Base-by-base conservation (phyloP, 2,888 invertebrate species). In the Prenolepis imparis region DNA sequence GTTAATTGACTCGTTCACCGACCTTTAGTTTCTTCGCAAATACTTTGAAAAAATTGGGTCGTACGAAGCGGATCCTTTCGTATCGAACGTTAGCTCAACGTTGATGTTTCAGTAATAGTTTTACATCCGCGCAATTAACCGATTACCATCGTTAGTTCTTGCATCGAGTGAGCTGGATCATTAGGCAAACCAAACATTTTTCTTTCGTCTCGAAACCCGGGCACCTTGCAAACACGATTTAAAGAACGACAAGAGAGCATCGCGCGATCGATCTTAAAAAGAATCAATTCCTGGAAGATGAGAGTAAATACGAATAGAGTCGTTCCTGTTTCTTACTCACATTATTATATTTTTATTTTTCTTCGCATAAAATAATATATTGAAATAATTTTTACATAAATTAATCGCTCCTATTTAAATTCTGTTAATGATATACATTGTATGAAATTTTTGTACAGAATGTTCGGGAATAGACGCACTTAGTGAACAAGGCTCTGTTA, bases 111-210 rank as follows among this genome's bases (percentile, higher is more conserved):
- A 3, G 0, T 64, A 48, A 44, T 74, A 64, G 36, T 21, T 74
- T 74, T 61, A 32, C 32, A 44, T 36, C 15, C 15, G 21, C 36
- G 24, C 41, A 18, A 36, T 70, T 72, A 72, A 72, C 9, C 21
- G 32, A 74, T 74, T 44, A 63, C 21, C 63, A 61, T 41, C 15
- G 32, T n/a, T 28, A n/a, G 41, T 41, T n/a, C 32, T 74, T 28
- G 44, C 44, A n/a, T 28, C 64, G 21, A 85, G 74, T 70, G 85
- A 85, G 81, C 74, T 52, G 15, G 59, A 77, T 84, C 88, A 75
- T 87, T 87, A 88, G 72, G 83, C 82, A 83, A 41, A 9, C 52
- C 67, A 86, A 88, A 86, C 80, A 88, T 86, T 88, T 88, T 86
- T 88, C 70, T 86, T 74, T 64, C 67, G 85, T 80, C 74, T 57